Evolutionary conservation across 2,888 invertebrate species (phyloP).

Genomic region (Pristionchus maxplancki): DNA sequence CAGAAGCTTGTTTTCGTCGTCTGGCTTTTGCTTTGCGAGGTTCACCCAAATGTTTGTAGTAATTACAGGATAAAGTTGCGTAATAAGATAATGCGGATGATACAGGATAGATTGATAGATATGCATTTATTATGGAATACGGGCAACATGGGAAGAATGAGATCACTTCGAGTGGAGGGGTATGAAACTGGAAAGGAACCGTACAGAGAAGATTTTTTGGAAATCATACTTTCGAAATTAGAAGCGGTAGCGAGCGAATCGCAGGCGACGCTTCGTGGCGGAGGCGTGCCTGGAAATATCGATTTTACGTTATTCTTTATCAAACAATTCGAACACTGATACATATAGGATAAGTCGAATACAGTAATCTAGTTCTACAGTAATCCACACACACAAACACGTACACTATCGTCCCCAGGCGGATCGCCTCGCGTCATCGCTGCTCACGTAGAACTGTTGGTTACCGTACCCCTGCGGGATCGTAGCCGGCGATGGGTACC

Average conservation of each 20-base stretch:
- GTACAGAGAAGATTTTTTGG: not conserved
- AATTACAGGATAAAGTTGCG: conserved; percentile 6
- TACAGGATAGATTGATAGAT: too few species aligned
- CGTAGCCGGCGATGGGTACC: too few species aligned
- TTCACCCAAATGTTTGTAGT: not conserved
- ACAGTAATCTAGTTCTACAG: not conserved
- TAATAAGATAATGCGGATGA: too few species aligned
- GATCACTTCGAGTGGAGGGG: not conserved
- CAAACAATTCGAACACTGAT: not conserved
- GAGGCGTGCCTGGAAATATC: not conserved
- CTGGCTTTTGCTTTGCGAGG: not conserved
- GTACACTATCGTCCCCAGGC: conserved; percentile 13
- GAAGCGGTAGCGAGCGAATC: not conserved
- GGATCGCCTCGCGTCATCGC: not conserved
- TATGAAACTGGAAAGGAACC: not conserved
- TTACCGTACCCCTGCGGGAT: not conserved
- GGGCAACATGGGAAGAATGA: not conserved
- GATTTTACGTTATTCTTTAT: too few species aligned
- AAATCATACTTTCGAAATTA: not conserved
- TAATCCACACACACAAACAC: not conserved
- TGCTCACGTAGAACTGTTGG: not conserved
- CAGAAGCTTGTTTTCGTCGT: not conserved
- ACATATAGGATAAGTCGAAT: not conserved
- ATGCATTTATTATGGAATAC: too few species aligned
- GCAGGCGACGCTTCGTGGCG: not conserved